Conservation (phyloP, 2,113 vertebrate genomes). For the Ursus arctos region DNA sequence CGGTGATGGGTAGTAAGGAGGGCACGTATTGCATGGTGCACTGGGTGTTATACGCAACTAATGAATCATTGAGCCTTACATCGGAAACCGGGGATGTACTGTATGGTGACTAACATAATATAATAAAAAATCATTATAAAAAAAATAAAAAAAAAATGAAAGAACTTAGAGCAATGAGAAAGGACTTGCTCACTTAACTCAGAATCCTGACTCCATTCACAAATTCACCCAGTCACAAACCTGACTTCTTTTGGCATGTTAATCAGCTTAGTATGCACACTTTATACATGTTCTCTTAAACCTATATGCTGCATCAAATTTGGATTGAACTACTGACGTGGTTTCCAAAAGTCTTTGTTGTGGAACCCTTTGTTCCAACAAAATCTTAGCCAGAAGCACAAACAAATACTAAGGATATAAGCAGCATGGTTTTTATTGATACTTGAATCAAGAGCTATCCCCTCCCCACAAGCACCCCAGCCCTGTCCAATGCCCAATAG, state of each 20-base stretch:
- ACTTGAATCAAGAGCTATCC: neutral
- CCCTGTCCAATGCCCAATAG: neutral
- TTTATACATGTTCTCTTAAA: slow-evolving; percentile 52
- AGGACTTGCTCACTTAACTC: slow-evolving; percentile 10
- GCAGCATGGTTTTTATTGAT: neutral
- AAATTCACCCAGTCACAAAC: neutral
- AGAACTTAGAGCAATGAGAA: neutral
- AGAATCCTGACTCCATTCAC: neutral
- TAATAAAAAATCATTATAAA: no score
- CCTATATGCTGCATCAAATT: neutral
- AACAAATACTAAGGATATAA: slow-evolving; percentile 29
- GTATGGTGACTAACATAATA: no score
- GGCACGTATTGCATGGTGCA: no score
- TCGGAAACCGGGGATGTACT: no score
- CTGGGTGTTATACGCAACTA: no score
- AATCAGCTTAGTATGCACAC: neutral
- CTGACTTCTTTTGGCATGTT: neutral
- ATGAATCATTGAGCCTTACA: no score
- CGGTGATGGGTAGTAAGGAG: no score
- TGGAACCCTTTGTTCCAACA: slow-evolving; percentile 34
- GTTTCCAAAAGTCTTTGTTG: slow-evolving; percentile 31
- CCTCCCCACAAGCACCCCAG: neutral
- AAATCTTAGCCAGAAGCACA: slow-evolving; percentile 45
- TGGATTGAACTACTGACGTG: slow-evolving; percentile 31
- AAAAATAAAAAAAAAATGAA: no score